Evolutionary conservation across 2,113 vertebrate genomes (phyloP), one percentile per base, ranked within the genome.

Genomic region (Lucifuga dentata): DNA sequence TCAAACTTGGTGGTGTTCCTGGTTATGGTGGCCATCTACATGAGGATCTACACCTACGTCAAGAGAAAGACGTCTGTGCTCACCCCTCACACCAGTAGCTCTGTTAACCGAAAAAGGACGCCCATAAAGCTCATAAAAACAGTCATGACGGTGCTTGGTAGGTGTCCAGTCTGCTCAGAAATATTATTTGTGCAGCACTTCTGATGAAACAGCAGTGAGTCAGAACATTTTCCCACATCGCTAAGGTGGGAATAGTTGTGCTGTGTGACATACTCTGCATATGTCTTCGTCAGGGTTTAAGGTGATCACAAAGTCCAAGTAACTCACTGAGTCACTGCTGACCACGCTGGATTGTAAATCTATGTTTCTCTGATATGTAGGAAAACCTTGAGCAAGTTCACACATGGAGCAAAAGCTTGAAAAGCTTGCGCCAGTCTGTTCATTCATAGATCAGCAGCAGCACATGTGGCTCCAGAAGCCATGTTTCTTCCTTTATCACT

Each of bases 41-140:
- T 96, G 80, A 91, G 95, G 69, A 99, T 99, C 87, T 99, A 98
- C 85, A 67, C 92, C 87, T 99, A 98, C 0, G 98, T 99, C 64
- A 96, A 94, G 88, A 96, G 86, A 85, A 98, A 99, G 92, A 98
- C 95, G 2, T 86, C 89, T 0, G 72, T 95, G 57, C 84, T 99
- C 40, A 94, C 89, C 0, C 86, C 93, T 0, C 95, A 99, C 76
- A 97, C 94, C 0, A 94, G 92, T 1, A 92, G 94, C 62, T 98
- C 97, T 78, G 93, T 98, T 24, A 97, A 93, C 83, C 95, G 95
- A 57, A 96, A 93, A 81, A 94, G 87, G 88, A 95, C 96, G 0
- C 97, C 97, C 1, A 93, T 98, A 90, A 98, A 96, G 83, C 95
- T 99, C n/a, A 97, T 99, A 91, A 99, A 98, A 91, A 99, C 98